Evolutionary conservation across 2,113 vertebrate genomes (phyloP).

Genomic region (Rhinichthys klamathensis): DNA sequence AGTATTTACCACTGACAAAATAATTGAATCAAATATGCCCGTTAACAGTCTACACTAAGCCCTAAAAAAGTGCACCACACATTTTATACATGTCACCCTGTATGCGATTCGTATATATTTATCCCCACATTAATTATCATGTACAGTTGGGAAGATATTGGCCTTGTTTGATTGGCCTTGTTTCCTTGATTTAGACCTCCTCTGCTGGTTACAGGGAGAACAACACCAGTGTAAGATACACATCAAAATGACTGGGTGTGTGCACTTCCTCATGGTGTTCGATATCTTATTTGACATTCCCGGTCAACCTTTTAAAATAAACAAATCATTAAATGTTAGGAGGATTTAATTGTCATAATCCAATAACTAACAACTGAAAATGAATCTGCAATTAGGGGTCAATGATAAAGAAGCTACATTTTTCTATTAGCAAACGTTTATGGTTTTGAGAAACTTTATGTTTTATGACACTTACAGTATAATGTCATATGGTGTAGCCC

Average conservation of each 20-base stretch:
- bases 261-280: not conserved
- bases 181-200: conserved; percentile 22
- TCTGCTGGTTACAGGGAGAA: conserved; percentile 40
- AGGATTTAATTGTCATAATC: too few relatives aligned
- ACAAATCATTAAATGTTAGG: too few relatives aligned
- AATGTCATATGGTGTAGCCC: not conserved
- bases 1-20: not conserved
- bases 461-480: not conserved
- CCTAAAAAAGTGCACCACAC: not conserved
- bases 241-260: not conserved
- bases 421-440: not conserved
- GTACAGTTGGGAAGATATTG: not conserved
- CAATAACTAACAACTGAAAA: too few relatives aligned
- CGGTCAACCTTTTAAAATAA: too few relatives aligned
- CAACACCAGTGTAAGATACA: conserved; percentile 4
- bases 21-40: not conserved
- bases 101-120: not conserved
- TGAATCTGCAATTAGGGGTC: too few relatives aligned
- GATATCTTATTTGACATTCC: not conserved
- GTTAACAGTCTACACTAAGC: not conserved
- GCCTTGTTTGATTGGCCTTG: not conserved
- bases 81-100: not conserved
- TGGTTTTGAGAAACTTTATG: not conserved
- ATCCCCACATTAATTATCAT: not conserved
- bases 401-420: too few relatives aligned